A percentile compares a stretch with the other conserved stretches of the same genome.
Evolutionary conservation across 2,113 vertebrate species (phyloP).

Genomic region (Anguilla rostrata): DNA sequence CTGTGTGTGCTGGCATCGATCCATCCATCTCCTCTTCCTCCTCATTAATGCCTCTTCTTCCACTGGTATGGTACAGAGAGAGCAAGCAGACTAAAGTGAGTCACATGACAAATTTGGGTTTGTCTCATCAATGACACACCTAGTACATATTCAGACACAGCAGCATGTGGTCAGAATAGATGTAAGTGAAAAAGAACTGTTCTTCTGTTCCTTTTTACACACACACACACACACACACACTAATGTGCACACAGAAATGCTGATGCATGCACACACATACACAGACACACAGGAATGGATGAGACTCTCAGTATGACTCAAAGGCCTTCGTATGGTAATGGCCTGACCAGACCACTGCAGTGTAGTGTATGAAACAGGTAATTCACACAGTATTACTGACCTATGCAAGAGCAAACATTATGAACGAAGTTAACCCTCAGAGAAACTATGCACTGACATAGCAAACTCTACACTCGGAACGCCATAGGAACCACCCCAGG

Average conservation of each 20-base stretch:
- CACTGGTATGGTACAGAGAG: too few species aligned
- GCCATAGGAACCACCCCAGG: too few species aligned
- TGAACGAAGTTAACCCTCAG: not conserved
- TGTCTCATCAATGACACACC: not conserved
- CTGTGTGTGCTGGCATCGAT: not conserved
- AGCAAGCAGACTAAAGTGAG: not conserved
- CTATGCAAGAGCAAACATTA: not conserved
- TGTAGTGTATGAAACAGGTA: not conserved
- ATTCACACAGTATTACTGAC: constrained; percentile 1
- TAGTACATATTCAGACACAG: not conserved
- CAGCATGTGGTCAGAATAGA: constrained; percentile 6
- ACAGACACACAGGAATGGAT: not conserved
- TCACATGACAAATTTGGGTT: not conserved
- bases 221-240: too few species aligned
- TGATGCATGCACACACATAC: not conserved
- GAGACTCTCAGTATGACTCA: not conserved
- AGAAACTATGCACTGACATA: not conserved
- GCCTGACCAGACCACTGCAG: not conserved
- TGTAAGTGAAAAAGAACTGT: not conserved
- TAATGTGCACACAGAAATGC: too few species aligned
- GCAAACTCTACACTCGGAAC: not conserved
- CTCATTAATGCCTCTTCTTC: not conserved
- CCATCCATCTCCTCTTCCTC: not conserved
- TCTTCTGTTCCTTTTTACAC: not conserved
- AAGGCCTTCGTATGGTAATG: not conserved